Conservation (phyloP, 92 coral and sea anemone species). For the Zoanthus gigantus region DNA sequence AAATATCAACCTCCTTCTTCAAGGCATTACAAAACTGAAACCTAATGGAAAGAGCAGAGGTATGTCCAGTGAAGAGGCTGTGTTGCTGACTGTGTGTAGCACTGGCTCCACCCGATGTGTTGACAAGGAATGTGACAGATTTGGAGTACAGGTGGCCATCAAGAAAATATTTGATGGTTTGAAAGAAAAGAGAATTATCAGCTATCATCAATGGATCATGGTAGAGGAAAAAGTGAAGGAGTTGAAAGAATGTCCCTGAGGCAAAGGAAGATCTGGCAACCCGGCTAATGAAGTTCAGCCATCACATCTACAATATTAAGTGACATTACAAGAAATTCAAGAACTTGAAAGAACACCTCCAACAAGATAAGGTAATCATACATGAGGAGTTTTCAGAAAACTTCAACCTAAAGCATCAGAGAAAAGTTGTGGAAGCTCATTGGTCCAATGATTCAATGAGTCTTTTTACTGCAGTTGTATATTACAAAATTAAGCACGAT, state of each 20-base stretch:
- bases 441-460: conserved; percentile 18
- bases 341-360: neutral
- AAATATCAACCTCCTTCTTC: conserved; percentile 61
- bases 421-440: conserved; percentile 28
- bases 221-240: conserved; percentile 62
- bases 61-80: conserved; percentile 59
- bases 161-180: conserved; percentile 13
- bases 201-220: conserved; percentile 68
- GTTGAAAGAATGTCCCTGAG: conserved; percentile 50
- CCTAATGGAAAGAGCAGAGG: conserved; percentile 16
- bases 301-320: conserved; percentile 45
- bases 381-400: conserved; percentile 45
- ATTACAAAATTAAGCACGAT: neutral
- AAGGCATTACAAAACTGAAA: conserved; percentile 52
- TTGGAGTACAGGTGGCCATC: conserved; percentile 46
- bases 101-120: conserved; percentile 59
- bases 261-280: conserved; percentile 42
- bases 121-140: conserved; percentile 58
- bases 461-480: conserved; percentile 34
- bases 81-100: conserved; percentile 56
- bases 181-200: conserved; percentile 23
- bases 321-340: conserved; percentile 28
- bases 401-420: conserved; percentile 44
- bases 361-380: conserved; percentile 20
- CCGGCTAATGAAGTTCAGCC: conserved; percentile 30